Evolutionary conservation across 2,797 vertebrate genomes (phyloP).

Genomic region (Hybognathus amarus): DNA sequence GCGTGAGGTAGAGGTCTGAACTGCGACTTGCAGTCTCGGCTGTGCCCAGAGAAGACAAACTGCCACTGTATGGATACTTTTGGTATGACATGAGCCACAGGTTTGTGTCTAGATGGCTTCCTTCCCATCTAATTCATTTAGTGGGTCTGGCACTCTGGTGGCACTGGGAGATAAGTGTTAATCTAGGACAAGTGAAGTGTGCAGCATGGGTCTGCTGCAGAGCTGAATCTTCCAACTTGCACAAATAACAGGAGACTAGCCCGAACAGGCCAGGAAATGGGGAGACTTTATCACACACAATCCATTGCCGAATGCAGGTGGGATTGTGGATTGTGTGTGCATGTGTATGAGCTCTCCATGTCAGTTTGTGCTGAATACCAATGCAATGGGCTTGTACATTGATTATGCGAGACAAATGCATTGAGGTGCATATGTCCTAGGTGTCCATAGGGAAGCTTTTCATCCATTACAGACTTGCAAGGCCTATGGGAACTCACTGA

Average conservation of each 20-base stretch:
- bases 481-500: not conserved
- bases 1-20: constrained; percentile 1
- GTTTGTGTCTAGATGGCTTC: constrained; percentile 47
- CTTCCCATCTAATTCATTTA: constrained; percentile 54
- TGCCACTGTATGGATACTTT: constrained; percentile 20
- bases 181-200: constrained; percentile 51
- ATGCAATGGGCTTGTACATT: not conserved
- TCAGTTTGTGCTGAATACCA: not conserved
- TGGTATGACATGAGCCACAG: constrained; percentile 32
- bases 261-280: constrained; percentile 19
- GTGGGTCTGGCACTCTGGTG: constrained; percentile 44
- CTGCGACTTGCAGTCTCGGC: not conserved
- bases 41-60: constrained; percentile 21
- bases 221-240: constrained; percentile 39
- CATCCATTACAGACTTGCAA: not conserved
- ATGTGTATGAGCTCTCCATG: not conserved
- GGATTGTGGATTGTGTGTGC: constrained; percentile 20
- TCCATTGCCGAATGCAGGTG: constrained; percentile 15
- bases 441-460: constrained; percentile 1
- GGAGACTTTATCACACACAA: constrained; percentile 44
- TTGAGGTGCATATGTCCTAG: not conserved
- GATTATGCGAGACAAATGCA: constrained; percentile 10
- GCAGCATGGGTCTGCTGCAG: constrained; percentile 18
- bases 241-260: constrained; percentile 47
- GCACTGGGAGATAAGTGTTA: constrained; percentile 56